A percentile compares a stretch with the other conserved stretches of the same genome.
These are phyloP conservation scores for Mormyrops boulengeri DNA, from an alignment of 2,797 vertebrate genomes.

Conservation along the genomic window DNA sequence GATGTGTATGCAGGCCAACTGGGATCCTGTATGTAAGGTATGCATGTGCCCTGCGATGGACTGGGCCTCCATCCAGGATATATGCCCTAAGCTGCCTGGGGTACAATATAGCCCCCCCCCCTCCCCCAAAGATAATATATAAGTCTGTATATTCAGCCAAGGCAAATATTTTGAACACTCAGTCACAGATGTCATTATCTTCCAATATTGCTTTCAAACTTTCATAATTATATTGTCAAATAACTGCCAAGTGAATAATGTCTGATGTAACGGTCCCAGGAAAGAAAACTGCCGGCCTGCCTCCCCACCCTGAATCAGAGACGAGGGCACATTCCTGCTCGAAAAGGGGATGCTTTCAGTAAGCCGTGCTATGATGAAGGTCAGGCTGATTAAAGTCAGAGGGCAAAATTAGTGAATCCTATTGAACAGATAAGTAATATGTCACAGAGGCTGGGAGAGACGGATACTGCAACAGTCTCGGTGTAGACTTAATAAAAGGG, in stretches of 20 bases:
- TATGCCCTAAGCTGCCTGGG: neutral
- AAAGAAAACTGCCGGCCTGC: neutral
- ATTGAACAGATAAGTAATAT: neutral
- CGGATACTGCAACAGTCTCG: neutral
- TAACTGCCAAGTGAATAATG: neutral
- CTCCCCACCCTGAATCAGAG: neutral
- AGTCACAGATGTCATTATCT: neutral
- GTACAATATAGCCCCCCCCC: neutral
- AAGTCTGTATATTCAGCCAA: neutral
- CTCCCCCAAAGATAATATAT: neutral
- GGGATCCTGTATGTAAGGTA: neutral
- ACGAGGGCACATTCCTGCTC: neutral
- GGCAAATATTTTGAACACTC: neutral
- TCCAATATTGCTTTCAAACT: neutral
- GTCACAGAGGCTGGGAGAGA: neutral
- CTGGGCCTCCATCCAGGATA: neutral
- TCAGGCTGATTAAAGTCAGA: neutral
- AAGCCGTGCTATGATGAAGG: neutral
- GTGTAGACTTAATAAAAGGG: neutral
- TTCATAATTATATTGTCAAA: neutral
- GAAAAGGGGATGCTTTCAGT: neutral
- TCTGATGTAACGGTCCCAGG: neutral
- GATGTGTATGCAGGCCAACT: neutral
- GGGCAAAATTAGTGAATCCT: neutral
- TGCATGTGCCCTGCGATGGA: neutral